Evolutionary conservation across 1,140 invertebrate species (phyloP).

Genomic region (Ganaspis sp.): DNA sequence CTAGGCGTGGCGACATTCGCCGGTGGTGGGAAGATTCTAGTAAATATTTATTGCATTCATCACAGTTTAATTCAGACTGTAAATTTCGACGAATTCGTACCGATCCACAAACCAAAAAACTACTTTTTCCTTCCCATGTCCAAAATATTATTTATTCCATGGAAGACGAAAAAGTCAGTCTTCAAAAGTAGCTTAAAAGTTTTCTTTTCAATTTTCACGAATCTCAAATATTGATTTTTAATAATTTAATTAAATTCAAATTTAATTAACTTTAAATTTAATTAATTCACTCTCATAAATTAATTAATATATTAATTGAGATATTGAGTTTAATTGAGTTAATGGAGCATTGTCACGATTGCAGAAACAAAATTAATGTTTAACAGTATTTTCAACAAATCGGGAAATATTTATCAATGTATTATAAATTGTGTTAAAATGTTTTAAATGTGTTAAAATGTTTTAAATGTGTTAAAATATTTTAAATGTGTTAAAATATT

Average conservation of each 20-base stretch:
- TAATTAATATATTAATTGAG: no score
- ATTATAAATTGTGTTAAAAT: no score
- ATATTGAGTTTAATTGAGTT: no score
- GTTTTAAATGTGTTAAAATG: no score
- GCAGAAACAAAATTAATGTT: no score
- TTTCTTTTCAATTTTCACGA: background rate
- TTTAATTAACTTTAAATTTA: no score
- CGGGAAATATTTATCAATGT: no score
- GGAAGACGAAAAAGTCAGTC: background rate
- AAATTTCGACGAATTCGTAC: slow-evolving; percentile 59
- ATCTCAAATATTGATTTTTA: background rate
- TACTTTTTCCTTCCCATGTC: slow-evolving; percentile 57
- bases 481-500: no score
- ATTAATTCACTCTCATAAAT: no score
- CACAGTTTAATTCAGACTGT: slow-evolving; percentile 37
- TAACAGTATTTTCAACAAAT: no score
- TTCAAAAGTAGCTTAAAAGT: background rate
- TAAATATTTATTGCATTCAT: slow-evolving; percentile 51
- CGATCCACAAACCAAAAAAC: slow-evolving; percentile 58
- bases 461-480: no score
- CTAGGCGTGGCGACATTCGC: slow-evolving; percentile 55
- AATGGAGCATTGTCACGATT: no score
- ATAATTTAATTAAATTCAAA: background rate
- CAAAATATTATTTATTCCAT: slow-evolving; percentile 30
- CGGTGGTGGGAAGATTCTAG: slow-evolving; percentile 66